Percentiles rank a stretch among this genome's conserved stretches.
These are phyloP conservation scores for Sebastes umbrosus DNA, from an alignment of 2,797 vertebrate genomes.

Conservation along the genomic window DNA sequence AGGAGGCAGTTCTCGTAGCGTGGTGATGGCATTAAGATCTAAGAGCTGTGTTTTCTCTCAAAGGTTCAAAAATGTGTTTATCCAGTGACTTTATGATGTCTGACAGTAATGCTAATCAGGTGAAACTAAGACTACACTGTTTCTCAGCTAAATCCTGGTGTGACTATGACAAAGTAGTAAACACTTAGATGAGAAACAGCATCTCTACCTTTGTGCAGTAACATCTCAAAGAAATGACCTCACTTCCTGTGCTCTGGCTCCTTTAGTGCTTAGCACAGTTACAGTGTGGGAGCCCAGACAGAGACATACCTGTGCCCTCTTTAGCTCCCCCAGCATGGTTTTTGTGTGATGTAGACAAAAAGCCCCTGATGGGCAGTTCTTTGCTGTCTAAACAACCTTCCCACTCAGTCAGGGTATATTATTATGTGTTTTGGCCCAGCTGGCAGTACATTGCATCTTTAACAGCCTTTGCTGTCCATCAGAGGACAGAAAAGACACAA, in stretches of 20 bases:
- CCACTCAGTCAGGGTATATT: not conserved
- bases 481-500: not conserved
- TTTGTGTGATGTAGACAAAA: not conserved
- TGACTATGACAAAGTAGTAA: not conserved
- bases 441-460: not conserved
- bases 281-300: not conserved
- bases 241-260: not conserved
- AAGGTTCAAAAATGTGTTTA: not conserved
- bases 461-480: not conserved
- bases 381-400: slow-evolving; percentile 8
- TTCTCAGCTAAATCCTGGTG: not conserved
- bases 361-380: not conserved
- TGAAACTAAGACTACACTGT: not conserved
- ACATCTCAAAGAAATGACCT: not conserved
- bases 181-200: not conserved
- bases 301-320: not conserved
- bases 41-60: not conserved
- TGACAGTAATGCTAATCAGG: not conserved
- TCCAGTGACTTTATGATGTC: not conserved
- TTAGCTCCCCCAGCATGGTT: not conserved
- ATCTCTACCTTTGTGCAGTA: not conserved
- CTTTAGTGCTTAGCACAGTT: not conserved
- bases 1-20: not conserved
- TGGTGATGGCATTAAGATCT: not conserved
- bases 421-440: not conserved